A percentile compares a stretch with the other conserved stretches of the same genome.
These are phyloP conservation scores for Tetrax tetrax DNA, from an alignment of 2,113 vertebrate species.

Conservation along the genomic window DNA sequence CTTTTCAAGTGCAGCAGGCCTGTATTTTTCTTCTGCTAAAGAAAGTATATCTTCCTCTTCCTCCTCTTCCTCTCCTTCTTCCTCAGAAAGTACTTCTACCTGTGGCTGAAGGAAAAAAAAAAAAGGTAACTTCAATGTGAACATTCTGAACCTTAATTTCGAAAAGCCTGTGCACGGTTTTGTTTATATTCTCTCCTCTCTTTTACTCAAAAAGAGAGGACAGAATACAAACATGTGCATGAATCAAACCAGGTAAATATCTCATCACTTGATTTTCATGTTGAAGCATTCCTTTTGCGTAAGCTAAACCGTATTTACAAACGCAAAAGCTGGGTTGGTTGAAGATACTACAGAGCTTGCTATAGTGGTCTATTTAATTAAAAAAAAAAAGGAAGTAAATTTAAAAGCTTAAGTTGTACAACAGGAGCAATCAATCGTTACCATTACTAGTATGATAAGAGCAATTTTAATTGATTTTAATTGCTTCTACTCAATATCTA, in stretches of 20 bases:
- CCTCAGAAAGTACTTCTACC: constrained; percentile 98
- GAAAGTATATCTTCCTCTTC: constrained; percentile 98
- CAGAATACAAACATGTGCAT: not conserved
- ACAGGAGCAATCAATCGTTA: not conserved
- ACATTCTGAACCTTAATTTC: not conserved
- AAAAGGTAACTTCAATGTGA: not conserved
- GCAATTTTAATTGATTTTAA: not conserved
- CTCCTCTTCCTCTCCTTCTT: constrained; percentile 97
- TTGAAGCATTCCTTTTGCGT: not conserved
- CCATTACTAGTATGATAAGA: not conserved
- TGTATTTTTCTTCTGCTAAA: constrained; percentile 97
- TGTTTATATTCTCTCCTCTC: not conserved
- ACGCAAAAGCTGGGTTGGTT: not conserved
- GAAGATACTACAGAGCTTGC: not conserved
- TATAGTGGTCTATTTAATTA: not conserved
- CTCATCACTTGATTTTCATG: not conserved
- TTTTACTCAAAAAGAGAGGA: not conserved
- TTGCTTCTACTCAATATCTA: not conserved
- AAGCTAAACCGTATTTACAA: not conserved
- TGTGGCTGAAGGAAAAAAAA: constrained; percentile 81
- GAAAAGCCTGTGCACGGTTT: not conserved
- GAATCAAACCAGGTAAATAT: not conserved
- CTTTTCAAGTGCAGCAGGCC: constrained; percentile 98
- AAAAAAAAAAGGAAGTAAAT: not conserved
- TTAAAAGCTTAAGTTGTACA: not conserved